Evolutionary conservation across 2,888 invertebrate species (phyloP).

Genomic region (Notodromas monacha): DNA sequence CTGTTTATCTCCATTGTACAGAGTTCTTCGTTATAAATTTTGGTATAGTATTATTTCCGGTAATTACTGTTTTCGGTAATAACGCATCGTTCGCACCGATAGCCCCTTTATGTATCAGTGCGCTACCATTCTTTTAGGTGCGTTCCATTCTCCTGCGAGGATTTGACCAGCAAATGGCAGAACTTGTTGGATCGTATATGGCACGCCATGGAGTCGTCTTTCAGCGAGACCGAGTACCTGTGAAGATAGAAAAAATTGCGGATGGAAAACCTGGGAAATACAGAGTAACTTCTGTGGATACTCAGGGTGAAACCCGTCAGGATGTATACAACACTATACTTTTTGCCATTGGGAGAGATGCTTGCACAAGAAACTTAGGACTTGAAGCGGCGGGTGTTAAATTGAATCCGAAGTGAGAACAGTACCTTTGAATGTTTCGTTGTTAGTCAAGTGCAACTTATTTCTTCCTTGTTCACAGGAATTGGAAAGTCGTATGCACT

Average conservation of each 20-base stretch:
- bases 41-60: no score
- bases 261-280: slow-evolving; percentile 15
- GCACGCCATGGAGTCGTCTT: slow-evolving; percentile 19
- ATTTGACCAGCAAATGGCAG: slow-evolving; percentile 25
- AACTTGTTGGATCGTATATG: slow-evolving; percentile 21
- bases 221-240: slow-evolving; percentile 17
- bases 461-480: no score
- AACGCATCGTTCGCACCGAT: no score
- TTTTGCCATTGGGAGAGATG: slow-evolving; percentile 22
- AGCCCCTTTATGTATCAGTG: no score
- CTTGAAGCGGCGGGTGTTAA: slow-evolving; percentile 19
- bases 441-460: no score
- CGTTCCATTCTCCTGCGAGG: slow-evolving; percentile 24
- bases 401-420: slow-evolving; percentile 14
- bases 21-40: no score
- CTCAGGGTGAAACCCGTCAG: slow-evolving; percentile 14
- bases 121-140: no score
- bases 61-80: no score
- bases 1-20: no score
- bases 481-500: slow-evolving; percentile 15
- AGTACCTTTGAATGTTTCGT: background rate
- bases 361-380: slow-evolving; percentile 20
- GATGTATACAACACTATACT: slow-evolving; percentile 25
- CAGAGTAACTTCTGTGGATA: slow-evolving; percentile 11
- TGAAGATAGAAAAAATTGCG: slow-evolving; percentile 26